A percentile compares a stretch with the other conserved stretches of the same genome.
Conservation (phyloP, 2,888 invertebrate species). For the Plemyria rubiginata region DNA sequence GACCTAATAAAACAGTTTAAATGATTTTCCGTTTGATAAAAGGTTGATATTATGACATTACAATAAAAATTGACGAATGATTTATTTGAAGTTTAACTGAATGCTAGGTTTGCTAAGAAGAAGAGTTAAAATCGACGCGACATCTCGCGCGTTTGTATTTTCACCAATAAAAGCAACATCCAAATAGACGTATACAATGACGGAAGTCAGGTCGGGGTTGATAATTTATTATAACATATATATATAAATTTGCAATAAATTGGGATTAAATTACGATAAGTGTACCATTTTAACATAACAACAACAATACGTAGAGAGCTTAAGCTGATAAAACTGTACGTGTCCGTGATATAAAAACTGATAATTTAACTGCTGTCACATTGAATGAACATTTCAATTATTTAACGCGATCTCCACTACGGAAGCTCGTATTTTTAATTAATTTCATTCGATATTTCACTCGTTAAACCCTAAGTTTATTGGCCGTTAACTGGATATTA, state of each 20-base stretch:
- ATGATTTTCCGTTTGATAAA: not conserved
- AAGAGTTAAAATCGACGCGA: not conserved
- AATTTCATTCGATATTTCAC: slow-evolving; percentile 68
- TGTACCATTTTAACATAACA: slow-evolving; percentile 8
- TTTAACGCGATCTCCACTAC: slow-evolving; percentile 49
- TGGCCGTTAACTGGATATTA: slow-evolving; percentile 64
- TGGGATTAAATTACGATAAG: slow-evolving; percentile 22
- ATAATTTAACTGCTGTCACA: slow-evolving; percentile 45
- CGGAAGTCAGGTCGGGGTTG: not conserved
- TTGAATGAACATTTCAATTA: slow-evolving; percentile 54
- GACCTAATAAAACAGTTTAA: too few relatives aligned
- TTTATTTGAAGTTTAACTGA: not conserved
- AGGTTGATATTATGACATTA: not conserved
- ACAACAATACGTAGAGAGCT: slow-evolving; percentile 13
- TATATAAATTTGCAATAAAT: slow-evolving; percentile 20
- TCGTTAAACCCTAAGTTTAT: slow-evolving; percentile 68
- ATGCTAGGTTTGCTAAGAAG: not conserved
- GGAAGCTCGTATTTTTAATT: slow-evolving; percentile 61
- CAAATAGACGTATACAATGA: not conserved
- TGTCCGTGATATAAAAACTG: slow-evolving; percentile 32
- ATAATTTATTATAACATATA: not conserved
- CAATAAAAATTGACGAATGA: not conserved
- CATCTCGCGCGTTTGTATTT: not conserved
- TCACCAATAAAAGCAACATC: not conserved
- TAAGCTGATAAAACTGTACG: slow-evolving; percentile 29